A percentile compares a stretch with the other conserved stretches of the same genome.
These are phyloP conservation scores for Sarcoramphus papa DNA, from an alignment of 2,797 vertebrate species.

Conservation along the genomic window DNA sequence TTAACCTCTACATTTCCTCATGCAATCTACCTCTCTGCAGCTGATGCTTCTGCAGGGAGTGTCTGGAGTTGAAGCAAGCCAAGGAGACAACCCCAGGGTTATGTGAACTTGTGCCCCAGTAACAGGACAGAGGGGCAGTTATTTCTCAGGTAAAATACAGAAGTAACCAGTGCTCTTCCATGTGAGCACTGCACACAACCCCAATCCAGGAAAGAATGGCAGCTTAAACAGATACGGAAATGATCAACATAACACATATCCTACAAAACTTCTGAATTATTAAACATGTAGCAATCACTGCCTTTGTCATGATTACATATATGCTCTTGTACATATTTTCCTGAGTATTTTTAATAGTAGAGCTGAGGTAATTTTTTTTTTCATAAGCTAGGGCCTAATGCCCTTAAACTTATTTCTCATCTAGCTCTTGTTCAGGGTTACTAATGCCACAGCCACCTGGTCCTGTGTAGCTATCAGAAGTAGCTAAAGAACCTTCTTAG, in stretches of 20 bases:
- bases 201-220: conserved; percentile 32
- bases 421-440: not conserved
- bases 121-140: not conserved
- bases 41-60: not conserved
- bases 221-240: conserved; percentile 18
- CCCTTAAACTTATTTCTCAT: not conserved
- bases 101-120: not conserved
- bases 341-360: not conserved
- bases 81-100: not conserved
- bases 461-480: not conserved
- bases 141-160: conserved; percentile 10
- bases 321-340: not conserved
- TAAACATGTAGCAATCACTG: conserved; percentile 45
- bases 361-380: not conserved
- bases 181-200: not conserved
- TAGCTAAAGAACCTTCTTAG: not conserved
- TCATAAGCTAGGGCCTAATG: conserved; percentile 35
- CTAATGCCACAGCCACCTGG: not conserved
- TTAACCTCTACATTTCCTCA: not conserved
- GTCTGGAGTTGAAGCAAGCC: not conserved
- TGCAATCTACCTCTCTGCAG: not conserved
- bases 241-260: not conserved
- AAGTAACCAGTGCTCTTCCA: not conserved
- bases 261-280: not conserved
- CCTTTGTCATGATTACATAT: not conserved